Evolutionary conservation across 2,113 vertebrate genomes (phyloP), one percentile per base, ranked within the genome.

Genomic region (Gnathonemus longibarbis): DNA sequence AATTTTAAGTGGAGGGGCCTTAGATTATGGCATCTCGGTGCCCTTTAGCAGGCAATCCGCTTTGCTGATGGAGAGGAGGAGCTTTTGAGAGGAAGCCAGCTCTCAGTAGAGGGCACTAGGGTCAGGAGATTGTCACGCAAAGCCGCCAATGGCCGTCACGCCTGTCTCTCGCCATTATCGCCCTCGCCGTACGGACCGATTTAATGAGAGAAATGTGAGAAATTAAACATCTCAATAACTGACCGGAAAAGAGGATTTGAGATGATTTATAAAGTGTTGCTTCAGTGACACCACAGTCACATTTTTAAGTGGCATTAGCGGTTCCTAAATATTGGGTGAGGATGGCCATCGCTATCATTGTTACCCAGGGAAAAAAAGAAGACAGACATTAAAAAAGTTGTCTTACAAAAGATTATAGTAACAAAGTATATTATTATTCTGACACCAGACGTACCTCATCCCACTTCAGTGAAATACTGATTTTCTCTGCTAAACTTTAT

Each of bases 211-310:
- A 13, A 62, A 42, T 85, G 89, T 83, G 89, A 46, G 35, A 90
- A 90, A 90, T 90, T 48, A 90, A 90, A 90, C 89, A 49, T 90
- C 53, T 66, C 74, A 49, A 66, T 90, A 50, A 85, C 52, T 90
- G 53, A 90, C 83, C 52, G 46, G 42, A 19, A 83, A 85, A 46
- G 70, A 83, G 88, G 88, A 49, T 89, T 62, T 9, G 17, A 49
- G 49, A 21, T 31, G 27, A 77, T 56, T 84, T 84, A 53, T 48
- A 58, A 77, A 24, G 77, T 52, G 27, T 74, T 87, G 27, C 9
- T 66, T 17, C 13, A 21, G 49, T 83, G 39, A 89, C 50, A 84
- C 80, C 19, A 8, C 35, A 49, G 49, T 45, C 19, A 35, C 50
- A 84, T 84, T 27, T 53, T 19, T 89, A 53, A 83, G 74, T 19